A percentile compares a stretch with the other conserved stretches of the same genome.
Evolutionary conservation across 2,888 invertebrate species (phyloP).

Genomic region (Conus canariensis): DNA sequence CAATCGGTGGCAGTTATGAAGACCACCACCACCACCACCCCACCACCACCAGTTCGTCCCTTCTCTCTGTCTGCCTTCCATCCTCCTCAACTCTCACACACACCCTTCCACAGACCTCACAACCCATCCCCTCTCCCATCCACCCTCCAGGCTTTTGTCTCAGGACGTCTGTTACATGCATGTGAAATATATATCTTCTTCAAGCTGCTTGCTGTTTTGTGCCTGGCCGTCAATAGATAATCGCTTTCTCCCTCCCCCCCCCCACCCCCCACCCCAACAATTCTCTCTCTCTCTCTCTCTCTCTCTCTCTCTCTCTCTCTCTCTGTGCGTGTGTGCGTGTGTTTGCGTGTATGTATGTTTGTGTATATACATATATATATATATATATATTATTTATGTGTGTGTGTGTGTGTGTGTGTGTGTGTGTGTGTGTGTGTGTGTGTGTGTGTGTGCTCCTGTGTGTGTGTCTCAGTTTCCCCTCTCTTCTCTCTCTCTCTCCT

Average conservation of each 20-base stretch:
- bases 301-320: not conserved
- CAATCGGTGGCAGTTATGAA: no score
- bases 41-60: no score
- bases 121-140: not conserved
- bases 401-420: constrained; percentile 8
- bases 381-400: not conserved
- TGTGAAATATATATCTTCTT: no score
- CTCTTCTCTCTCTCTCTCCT: no score
- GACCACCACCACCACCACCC: no score
- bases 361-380: not conserved
- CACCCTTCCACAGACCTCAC: not conserved
- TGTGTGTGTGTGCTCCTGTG: no score
- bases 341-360: not conserved
- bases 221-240: not conserved
- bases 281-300: not conserved
- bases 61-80: not conserved
- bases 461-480: no score
- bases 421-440: no score
- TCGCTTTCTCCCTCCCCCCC: not conserved
- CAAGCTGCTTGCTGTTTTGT: no score
- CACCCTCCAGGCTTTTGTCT: not conserved
- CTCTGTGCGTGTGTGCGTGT: not conserved
- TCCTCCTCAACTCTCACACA: not conserved
- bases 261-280: no score
- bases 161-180: no score